Conservation (phyloP, 2,113 vertebrate genomes). For the Oryzias melastigma region DNA sequence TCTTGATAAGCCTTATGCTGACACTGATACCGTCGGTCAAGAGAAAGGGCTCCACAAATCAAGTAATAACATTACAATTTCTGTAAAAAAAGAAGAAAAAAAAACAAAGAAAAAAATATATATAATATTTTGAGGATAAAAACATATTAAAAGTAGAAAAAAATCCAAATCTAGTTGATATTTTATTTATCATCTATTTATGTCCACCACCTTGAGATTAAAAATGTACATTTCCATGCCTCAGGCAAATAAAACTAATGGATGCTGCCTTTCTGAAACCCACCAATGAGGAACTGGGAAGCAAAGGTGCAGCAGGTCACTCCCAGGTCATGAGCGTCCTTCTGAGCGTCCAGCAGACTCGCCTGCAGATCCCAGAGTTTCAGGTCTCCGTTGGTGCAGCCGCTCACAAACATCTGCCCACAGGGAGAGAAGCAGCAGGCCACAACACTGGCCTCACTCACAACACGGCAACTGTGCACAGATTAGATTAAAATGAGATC, state of each 20-base stretch:
- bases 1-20: too few species aligned
- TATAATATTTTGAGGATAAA: neutral
- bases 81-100: too few species aligned
- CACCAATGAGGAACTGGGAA: conserved; percentile 58
- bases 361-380: conserved; percentile 83
- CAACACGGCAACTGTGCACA: conserved; percentile 70
- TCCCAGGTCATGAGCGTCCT: conserved; percentile 85
- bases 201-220: too few species aligned
- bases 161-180: neutral
- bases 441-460: conserved; percentile 83
- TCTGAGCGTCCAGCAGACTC: conserved; percentile 79
- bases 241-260: too few species aligned
- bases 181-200: too few species aligned
- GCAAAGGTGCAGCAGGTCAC: conserved; percentile 87
- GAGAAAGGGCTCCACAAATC: neutral
- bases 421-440: conserved; percentile 86
- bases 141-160: neutral
- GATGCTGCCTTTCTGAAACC: conserved; percentile 2
- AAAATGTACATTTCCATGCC: too few species aligned
- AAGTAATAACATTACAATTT: neutral
- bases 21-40: neutral
- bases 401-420: conserved; percentile 83
- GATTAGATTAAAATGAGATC: neutral
- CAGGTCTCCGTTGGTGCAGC: conserved; percentile 85
- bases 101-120: too few species aligned